These are phyloP conservation scores for Thereva nobilitata DNA, from an alignment of 2,888 invertebrate species.

Conservation along the genomic window DNA sequence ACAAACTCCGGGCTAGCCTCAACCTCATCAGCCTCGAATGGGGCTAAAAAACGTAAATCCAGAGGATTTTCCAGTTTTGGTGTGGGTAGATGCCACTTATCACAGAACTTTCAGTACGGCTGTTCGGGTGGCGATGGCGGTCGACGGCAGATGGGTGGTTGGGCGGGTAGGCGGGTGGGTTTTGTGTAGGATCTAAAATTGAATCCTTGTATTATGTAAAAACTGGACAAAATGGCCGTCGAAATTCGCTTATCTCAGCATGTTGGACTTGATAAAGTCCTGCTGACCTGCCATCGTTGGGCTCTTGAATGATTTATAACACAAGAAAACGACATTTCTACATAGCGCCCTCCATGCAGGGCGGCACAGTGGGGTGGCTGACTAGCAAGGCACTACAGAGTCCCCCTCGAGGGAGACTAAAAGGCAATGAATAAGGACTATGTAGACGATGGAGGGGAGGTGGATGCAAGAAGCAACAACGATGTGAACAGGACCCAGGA, in stretches of 20 bases:
- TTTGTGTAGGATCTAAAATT: conserved; percentile 12
- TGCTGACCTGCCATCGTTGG: conserved; percentile 33
- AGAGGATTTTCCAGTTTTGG: no score
- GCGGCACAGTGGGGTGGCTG: conserved; percentile 10
- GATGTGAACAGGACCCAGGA: conserved; percentile 25
- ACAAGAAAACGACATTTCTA: conserved; percentile 22
- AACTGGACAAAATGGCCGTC: conserved; percentile 36
- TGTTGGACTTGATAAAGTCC: conserved; percentile 27
- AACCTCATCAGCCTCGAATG: no score
- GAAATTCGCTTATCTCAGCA: conserved; percentile 31
- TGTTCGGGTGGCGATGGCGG: no score
- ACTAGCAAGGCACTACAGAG: conserved; percentile 5
- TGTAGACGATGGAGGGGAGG: background rate
- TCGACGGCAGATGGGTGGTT: no score
- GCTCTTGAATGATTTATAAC: conserved; percentile 27
- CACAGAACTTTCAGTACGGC: no score
- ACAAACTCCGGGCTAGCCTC: no score
- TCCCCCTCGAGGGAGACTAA: background rate
- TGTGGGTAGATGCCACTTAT: no score
- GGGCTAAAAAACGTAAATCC: no score
- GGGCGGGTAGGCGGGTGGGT: no score
- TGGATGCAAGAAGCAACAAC: conserved; percentile 13
- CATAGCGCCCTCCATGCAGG: conserved; percentile 13
- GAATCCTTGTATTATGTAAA: conserved; percentile 15
- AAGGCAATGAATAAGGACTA: conserved; percentile 7